phyloP scores from a whole-genome alignment of 2,888 invertebrate genomes.

The Drosophila prostipennis region DNA sequence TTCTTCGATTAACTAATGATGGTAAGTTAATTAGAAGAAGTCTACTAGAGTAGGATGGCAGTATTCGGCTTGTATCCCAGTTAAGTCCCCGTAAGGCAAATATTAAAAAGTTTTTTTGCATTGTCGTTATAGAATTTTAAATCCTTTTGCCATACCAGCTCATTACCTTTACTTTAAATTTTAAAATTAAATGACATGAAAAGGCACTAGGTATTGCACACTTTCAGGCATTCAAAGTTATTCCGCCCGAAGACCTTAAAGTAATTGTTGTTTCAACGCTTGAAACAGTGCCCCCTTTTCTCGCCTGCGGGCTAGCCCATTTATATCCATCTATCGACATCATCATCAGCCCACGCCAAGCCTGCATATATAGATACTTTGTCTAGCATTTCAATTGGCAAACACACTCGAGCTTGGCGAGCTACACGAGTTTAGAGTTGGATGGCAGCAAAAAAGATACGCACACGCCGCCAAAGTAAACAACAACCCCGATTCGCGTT shows the following conservation, averaged over 20 bases:
- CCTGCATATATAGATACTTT: constrained; percentile 68
- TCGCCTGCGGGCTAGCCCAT: constrained; percentile 5
- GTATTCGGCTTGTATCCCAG: too few species aligned
- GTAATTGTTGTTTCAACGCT: constrained; percentile 3
- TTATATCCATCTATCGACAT: constrained; percentile 39
- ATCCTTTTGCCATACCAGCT: too few species aligned
- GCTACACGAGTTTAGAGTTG: constrained; percentile 58
- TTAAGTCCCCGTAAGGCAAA: too few species aligned
- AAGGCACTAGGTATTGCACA: background rate
- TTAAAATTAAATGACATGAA: too few species aligned
- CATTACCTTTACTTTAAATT: too few species aligned
- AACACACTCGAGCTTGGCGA: constrained; percentile 67
- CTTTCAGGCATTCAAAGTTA: constrained; percentile 1
- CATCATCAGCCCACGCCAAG: constrained; percentile 18
- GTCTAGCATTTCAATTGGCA: constrained; percentile 80
- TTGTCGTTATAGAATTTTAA: too few species aligned
- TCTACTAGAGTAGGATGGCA: too few species aligned
- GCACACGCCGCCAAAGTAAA: constrained; percentile 74
- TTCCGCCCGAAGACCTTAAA: constrained; percentile 1
- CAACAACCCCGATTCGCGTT: constrained; percentile 44
- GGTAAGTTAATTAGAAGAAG: too few species aligned
- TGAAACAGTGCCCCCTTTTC: constrained; percentile 19
- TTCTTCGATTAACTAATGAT: too few species aligned
- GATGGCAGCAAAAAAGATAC: constrained; percentile 32
- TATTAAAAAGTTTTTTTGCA: too few species aligned